Conservation (phyloP, 1,140 invertebrate genomes). For the Oreohelix idahoensis region DNA sequence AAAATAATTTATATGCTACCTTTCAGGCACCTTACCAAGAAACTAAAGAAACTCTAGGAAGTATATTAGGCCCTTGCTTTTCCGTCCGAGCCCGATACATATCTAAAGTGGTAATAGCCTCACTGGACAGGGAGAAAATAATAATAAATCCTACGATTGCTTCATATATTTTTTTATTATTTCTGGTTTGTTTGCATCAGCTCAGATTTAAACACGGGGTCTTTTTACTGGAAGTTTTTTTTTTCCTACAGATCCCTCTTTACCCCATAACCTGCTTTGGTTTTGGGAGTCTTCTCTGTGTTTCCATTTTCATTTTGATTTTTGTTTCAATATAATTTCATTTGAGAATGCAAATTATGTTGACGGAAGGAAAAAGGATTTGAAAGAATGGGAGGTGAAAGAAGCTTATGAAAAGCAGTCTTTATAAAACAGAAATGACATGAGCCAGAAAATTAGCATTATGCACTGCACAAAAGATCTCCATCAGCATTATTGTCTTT, state of each 20-base stretch:
- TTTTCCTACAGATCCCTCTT: too few species aligned
- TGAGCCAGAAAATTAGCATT: too few species aligned
- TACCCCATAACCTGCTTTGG: conserved; percentile 9
- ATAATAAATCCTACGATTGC: not conserved
- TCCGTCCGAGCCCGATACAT: conserved; percentile 33
- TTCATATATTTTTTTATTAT: not conserved
- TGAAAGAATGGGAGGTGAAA: too few species aligned
- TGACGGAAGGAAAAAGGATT: not conserved
- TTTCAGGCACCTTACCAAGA: conserved; percentile 17
- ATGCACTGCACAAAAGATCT: too few species aligned
- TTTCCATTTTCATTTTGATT: not conserved
- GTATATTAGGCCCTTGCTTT: conserved; percentile 21
- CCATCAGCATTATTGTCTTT: too few species aligned
- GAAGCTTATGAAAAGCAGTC: too few species aligned
- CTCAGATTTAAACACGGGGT: not conserved
- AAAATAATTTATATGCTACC: not conserved
- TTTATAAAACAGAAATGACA: too few species aligned
- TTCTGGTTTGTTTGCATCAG: not conserved
- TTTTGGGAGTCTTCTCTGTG: not conserved
- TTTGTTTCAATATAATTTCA: not conserved
- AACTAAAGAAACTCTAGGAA: conserved; percentile 24
- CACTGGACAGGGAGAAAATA: not conserved
- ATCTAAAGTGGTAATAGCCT: conserved; percentile 30
- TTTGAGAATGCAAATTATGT: not conserved
- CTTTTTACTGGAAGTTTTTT: not conserved